Evolutionary conservation across 2,888 invertebrate genomes (phyloP).

Genomic region (Drosophila suboccidentalis): DNA sequence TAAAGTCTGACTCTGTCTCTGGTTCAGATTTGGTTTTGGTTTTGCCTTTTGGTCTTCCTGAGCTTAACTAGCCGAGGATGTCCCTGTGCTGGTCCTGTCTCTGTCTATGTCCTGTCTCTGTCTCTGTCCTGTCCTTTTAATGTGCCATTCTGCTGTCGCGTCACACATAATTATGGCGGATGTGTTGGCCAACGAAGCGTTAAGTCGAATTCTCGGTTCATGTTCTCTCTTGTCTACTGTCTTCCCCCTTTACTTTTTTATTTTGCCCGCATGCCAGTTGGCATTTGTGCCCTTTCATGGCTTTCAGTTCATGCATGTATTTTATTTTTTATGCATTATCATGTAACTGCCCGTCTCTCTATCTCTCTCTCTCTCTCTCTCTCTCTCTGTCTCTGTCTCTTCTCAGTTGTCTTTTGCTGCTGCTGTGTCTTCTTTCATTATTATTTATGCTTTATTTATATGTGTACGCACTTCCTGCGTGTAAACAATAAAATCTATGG

Average conservation of each 20-base stretch:
- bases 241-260: background rate
- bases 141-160: constrained; percentile 74
- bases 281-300: constrained; percentile 66
- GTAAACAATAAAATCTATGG: constrained; percentile 69
- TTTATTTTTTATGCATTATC: constrained; percentile 81
- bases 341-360: constrained; percentile 50
- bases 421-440: constrained; percentile 70
- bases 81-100: constrained; percentile 6
- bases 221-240: constrained; percentile 48
- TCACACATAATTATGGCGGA: constrained; percentile 83
- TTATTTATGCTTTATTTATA: constrained; percentile 80
- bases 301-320: constrained; percentile 64
- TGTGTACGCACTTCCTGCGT: constrained; percentile 78
- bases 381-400: background rate
- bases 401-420: constrained; percentile 19
- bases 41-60: constrained; percentile 39
- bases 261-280: constrained; percentile 54
- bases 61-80: constrained; percentile 29
- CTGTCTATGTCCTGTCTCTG: constrained; percentile 1
- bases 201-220: constrained; percentile 77
- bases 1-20: constrained; percentile 13
- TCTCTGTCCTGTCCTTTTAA: constrained; percentile 60
- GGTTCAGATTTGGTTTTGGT: constrained; percentile 34
- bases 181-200: constrained; percentile 79
- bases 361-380: background rate